phyloP scores from a whole-genome alignment of 2,113 vertebrate species.

The Dascyllus trimaculatus region DNA sequence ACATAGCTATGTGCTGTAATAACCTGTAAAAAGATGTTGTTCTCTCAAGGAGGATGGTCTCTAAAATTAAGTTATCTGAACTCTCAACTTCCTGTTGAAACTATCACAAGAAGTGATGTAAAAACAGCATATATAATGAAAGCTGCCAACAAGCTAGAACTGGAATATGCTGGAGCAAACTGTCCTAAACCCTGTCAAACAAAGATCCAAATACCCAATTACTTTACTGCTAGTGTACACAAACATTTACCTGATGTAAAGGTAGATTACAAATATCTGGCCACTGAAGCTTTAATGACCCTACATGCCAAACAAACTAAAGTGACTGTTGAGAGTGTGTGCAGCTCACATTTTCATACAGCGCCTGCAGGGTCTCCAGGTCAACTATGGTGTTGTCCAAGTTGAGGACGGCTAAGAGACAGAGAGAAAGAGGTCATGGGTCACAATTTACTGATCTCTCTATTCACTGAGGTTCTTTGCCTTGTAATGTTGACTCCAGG shows the following conservation, averaged over 20 bases:
- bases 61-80: no score
- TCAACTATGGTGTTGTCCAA: slow-evolving; percentile 98
- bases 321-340: background rate
- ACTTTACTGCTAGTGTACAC: background rate
- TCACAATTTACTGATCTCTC: no score
- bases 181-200: background rate
- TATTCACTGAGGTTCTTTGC: no score
- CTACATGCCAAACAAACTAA: background rate
- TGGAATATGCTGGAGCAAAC: background rate
- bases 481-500: no score
- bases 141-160: background rate
- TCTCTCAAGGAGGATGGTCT: no score
- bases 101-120: background rate
- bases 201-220: background rate
- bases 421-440: slow-evolving; percentile 1
- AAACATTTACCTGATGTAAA: background rate
- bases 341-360: slow-evolving; percentile 97
- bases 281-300: no score
- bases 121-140: background rate
- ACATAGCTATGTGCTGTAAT: no score
- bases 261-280: no score
- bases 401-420: slow-evolving; percentile 91
- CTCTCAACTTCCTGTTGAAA: no score
- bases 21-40: no score
- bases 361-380: slow-evolving; percentile 96